phyloP scores from a whole-genome alignment of 2,888 invertebrate species.

The Stenoptilia bipunctidactyla region DNA sequence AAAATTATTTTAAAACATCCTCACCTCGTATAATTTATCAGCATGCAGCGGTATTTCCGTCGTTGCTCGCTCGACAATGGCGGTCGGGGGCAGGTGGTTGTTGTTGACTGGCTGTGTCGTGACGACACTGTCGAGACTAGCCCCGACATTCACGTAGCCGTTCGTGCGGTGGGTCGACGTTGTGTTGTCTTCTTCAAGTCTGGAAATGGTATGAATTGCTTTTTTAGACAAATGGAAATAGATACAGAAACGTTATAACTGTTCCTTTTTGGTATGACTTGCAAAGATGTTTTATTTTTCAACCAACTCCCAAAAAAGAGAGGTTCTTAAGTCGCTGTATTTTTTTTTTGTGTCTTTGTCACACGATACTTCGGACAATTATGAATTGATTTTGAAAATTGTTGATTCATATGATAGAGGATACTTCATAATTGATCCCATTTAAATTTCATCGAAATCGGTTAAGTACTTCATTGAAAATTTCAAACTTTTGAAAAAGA shows the following conservation, averaged over 20 bases:
- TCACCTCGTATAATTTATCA: slow-evolving; percentile 60
- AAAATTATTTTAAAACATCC: no score
- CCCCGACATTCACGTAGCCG: slow-evolving; percentile 51
- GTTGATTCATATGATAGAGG: no score
- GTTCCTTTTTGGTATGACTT: neutral
- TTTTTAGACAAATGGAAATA: neutral
- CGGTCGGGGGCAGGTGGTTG: slow-evolving; percentile 44
- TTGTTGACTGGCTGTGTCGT: slow-evolving; percentile 58
- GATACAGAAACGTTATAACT: neutral
- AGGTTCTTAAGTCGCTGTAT: no score
- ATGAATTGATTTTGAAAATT: no score
- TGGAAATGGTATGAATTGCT: slow-evolving; percentile 21
- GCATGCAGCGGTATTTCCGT: slow-evolving; percentile 57
- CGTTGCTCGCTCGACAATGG: slow-evolving; percentile 34
- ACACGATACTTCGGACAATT: no score
- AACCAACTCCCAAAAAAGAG: no score
- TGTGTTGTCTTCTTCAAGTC: slow-evolving; percentile 34
- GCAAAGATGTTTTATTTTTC: no score
- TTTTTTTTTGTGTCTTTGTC: no score
- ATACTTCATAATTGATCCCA: no score
- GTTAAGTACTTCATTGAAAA: no score
- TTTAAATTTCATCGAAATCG: no score
- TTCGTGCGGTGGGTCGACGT: slow-evolving; percentile 53
- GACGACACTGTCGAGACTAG: slow-evolving; percentile 51
- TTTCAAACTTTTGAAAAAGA: no score